Evolutionary conservation across 2,888 invertebrate species (phyloP).

Genomic region (Tenthredo mesomela): DNA sequence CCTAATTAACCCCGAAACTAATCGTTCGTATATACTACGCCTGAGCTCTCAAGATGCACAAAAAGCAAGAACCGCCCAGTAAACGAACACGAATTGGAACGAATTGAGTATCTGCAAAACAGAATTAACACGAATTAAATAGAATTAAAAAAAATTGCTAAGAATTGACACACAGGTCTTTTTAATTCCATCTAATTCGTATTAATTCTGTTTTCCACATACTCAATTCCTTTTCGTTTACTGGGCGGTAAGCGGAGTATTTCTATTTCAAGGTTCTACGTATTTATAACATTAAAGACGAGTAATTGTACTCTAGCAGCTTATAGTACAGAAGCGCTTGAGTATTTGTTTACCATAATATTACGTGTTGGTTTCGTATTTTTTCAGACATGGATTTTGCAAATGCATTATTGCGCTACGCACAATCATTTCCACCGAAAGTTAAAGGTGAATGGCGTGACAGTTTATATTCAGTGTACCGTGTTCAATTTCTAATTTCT

Average conservation of each 20-base stretch:
- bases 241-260: slow-evolving; percentile 16
- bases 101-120: no score
- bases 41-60: background rate
- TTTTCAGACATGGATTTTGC: slow-evolving; percentile 10
- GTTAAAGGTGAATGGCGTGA: background rate
- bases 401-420: slow-evolving; percentile 13
- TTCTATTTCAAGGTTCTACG: slow-evolving; percentile 13
- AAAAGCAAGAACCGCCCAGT: slow-evolving; percentile 6
- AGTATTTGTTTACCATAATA: background rate
- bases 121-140: no score
- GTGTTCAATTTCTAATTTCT: background rate
- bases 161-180: no score
- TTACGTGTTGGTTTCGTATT: background rate
- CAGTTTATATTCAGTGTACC: slow-evolving; percentile 12
- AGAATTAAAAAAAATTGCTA: no score
- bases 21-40: slow-evolving; percentile 4
- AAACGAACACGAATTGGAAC: no score
- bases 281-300: background rate
- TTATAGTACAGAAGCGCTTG: background rate
- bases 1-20: background rate
- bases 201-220: no score
- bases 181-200: no score
- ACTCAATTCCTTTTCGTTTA: no score
- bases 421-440: background rate
- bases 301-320: background rate